Percentiles rank a stretch among this genome's conserved stretches.
phyloP scores from a whole-genome alignment of 1,140 invertebrate genomes.

The Gerris buenoi region DNA sequence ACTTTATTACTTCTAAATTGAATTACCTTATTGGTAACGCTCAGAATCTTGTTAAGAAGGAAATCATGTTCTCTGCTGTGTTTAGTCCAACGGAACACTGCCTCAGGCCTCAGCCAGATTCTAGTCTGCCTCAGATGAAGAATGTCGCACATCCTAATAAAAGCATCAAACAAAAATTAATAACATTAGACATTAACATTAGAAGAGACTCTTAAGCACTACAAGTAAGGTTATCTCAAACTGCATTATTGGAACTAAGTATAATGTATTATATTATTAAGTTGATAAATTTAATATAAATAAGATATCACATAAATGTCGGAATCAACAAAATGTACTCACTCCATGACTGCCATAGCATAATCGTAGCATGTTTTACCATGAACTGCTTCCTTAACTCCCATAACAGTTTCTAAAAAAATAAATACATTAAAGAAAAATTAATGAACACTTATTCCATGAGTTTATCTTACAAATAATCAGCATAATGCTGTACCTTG shows the following conservation, averaged over 20 bases:
- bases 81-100: slow-evolving; percentile 64
- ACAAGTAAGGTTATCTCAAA: background rate
- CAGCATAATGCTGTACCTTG: background rate
- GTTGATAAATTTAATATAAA: background rate
- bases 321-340: slow-evolving; percentile 20
- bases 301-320: no score
- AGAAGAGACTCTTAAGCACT: background rate
- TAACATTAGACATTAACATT: background rate
- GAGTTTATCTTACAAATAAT: background rate
- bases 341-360: slow-evolving; percentile 69
- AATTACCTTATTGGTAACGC: slow-evolving; percentile 54
- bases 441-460: no score
- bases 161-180: slow-evolving; percentile 3
- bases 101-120: slow-evolving; percentile 65
- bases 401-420: slow-evolving; percentile 60
- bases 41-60: slow-evolving; percentile 65
- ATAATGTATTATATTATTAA: background rate
- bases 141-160: slow-evolving; percentile 54
- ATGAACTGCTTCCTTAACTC: slow-evolving; percentile 50
- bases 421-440: slow-evolving; percentile 2
- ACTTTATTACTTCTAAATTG: slow-evolving; percentile 10
- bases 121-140: slow-evolving; percentile 66
- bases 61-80: slow-evolving; percentile 57
- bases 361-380: slow-evolving; percentile 61
- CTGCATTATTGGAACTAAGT: background rate